Conservation (phyloP, 2,113 vertebrate species). For the Prolemur simus region DNA sequence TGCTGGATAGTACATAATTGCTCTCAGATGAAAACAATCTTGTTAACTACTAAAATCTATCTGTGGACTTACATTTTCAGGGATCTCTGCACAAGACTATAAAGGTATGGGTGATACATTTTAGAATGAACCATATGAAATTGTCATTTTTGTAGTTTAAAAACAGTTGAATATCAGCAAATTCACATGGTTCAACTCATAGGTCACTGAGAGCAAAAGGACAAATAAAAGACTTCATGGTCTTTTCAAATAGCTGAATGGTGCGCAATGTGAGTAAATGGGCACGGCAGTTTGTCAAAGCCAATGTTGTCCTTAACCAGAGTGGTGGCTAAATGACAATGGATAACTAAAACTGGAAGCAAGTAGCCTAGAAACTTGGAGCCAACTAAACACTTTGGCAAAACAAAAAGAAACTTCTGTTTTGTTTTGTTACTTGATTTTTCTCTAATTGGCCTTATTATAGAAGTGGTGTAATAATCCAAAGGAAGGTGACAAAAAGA, state of each 20-base stretch:
- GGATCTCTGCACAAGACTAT: slow-evolving; percentile 52
- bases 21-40: slow-evolving; percentile 70
- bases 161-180: neutral
- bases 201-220: neutral
- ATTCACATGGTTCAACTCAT: neutral
- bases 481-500: neutral
- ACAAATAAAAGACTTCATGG: neutral
- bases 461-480: neutral
- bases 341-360: slow-evolving; percentile 4
- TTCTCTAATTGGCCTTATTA: neutral
- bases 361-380: neutral
- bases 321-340: neutral
- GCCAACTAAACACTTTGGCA: neutral
- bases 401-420: neutral
- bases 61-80: slow-evolving; percentile 63
- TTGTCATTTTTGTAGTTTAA: neutral
- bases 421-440: neutral
- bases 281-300: neutral
- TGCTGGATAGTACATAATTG: slow-evolving; percentile 66
- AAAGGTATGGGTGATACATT: slow-evolving; percentile 38
- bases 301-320: neutral
- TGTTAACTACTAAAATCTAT: slow-evolving; percentile 74
- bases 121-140: neutral
- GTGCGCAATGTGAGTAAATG: neutral
- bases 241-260: neutral